These are phyloP conservation scores for Platalea minor DNA, from an alignment of 2,797 vertebrate genomes.

Conservation along the genomic window DNA sequence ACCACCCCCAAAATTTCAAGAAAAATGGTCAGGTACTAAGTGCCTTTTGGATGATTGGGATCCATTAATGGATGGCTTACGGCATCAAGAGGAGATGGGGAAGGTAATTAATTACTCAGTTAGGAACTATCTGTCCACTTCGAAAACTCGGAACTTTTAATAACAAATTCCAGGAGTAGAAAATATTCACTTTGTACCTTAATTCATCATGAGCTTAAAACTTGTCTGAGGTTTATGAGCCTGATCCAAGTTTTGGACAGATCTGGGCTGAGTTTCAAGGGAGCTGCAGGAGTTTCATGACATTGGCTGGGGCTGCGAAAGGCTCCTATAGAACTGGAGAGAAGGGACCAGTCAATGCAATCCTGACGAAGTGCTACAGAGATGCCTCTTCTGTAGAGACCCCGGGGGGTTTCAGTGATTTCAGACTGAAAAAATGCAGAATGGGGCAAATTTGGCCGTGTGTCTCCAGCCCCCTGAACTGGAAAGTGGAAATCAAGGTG, in stretches of 20 bases:
- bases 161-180: slow-evolving; percentile 55
- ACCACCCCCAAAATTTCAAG: neutral
- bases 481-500: neutral
- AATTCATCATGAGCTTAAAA: slow-evolving; percentile 62
- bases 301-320: neutral
- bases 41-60: slow-evolving; percentile 1
- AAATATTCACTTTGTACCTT: slow-evolving; percentile 55
- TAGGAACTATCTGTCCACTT: slow-evolving; percentile 51
- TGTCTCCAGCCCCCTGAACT: neutral
- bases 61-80: neutral
- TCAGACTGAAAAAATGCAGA: neutral
- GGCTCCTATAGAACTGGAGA: neutral
- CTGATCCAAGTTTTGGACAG: slow-evolving; percentile 46
- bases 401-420: neutral
- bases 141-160: slow-evolving; percentile 19
- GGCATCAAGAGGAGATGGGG: neutral
- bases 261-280: slow-evolving; percentile 61
- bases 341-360: neutral
- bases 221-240: slow-evolving; percentile 48
- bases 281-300: slow-evolving; percentile 47
- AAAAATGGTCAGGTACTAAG: neutral
- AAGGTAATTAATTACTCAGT: slow-evolving; percentile 34
- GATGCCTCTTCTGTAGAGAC: neutral
- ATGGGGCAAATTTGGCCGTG: fast-evolving
- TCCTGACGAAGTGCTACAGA: neutral